A percentile compares a stretch with the other conserved stretches of the same genome.
These are phyloP conservation scores for Prunella strophiata DNA, from an alignment of 2,797 vertebrate genomes.

Conservation along the genomic window DNA sequence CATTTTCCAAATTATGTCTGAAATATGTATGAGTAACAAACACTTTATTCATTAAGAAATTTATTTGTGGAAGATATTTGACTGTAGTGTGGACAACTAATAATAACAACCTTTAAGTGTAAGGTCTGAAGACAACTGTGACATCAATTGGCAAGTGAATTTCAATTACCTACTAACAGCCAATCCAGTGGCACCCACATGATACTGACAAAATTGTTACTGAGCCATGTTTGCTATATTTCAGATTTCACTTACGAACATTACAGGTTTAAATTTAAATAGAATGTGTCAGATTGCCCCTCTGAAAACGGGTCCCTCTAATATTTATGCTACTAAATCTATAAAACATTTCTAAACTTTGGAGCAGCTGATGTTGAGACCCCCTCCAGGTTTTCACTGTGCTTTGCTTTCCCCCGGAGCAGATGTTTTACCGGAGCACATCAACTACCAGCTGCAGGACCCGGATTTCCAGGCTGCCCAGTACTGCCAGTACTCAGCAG, in stretches of 20 bases:
- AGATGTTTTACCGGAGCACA: slow-evolving; percentile 90
- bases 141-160: not conserved
- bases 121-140: not conserved
- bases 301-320: not conserved
- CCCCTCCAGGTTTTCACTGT: not conserved
- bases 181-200: not conserved
- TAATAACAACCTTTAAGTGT: not conserved
- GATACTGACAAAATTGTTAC: not conserved
- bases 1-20: not conserved
- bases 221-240: not conserved
- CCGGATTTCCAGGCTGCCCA: slow-evolving; percentile 85
- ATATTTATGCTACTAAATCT: not conserved
- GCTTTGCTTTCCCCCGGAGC: not conserved
- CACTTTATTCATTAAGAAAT: not conserved
- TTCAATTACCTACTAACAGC: not conserved
- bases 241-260: not conserved
- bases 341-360: not conserved
- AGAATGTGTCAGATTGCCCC: not conserved
- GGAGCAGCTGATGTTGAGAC: not conserved
- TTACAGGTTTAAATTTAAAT: not conserved
- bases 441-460: slow-evolving; percentile 86
- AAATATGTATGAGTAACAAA: not conserved
- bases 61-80: not conserved
- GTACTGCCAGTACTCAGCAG: slow-evolving; percentile 84
- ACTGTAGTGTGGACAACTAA: not conserved